phyloP scores from a whole-genome alignment of 1,140 invertebrate species.

The Cotesia typhae region DNA sequence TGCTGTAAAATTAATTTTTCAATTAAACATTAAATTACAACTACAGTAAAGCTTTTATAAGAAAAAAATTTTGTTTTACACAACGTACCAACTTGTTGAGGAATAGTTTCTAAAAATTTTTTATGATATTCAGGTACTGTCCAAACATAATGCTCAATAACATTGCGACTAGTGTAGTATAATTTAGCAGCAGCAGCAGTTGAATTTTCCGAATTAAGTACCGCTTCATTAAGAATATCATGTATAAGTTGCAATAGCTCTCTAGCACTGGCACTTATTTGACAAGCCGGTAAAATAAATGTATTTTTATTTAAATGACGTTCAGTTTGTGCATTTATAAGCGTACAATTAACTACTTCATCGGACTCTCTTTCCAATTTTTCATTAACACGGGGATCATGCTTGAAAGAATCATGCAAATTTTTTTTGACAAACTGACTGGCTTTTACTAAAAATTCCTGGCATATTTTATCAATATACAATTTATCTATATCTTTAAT shows the following conservation, averaged over 20 bases:
- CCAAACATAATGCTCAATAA: constrained; percentile 81
- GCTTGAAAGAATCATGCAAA: constrained; percentile 77
- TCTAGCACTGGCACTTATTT: constrained; percentile 69
- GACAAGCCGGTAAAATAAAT: constrained; percentile 70
- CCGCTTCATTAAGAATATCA: constrained; percentile 77
- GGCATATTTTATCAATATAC: constrained; percentile 81
- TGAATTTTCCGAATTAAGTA: constrained; percentile 68
- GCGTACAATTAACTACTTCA: constrained; percentile 45
- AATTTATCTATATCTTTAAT: constrained; percentile 79
- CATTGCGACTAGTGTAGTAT: constrained; percentile 76
- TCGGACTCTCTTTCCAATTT: too few species aligned
- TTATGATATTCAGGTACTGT: constrained; percentile 82
- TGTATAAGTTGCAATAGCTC: constrained; percentile 77
- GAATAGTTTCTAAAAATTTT: constrained; percentile 80
- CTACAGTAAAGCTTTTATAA: not conserved
- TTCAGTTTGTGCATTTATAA: constrained; percentile 40
- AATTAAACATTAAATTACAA: constrained; percentile 31
- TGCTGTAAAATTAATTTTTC: constrained; percentile 67
- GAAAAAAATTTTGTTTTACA: not conserved
- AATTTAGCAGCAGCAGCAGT: constrained; percentile 73
- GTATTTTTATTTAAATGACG: constrained; percentile 53
- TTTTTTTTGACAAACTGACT: constrained; percentile 81
- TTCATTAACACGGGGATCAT: constrained; percentile 47
- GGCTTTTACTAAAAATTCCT: constrained; percentile 76
- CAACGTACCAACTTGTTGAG: constrained; percentile 80